These are phyloP conservation scores for Urocyon cinereoargenteus DNA, from an alignment of 2,797 vertebrate genomes.

Conservation along the genomic window DNA sequence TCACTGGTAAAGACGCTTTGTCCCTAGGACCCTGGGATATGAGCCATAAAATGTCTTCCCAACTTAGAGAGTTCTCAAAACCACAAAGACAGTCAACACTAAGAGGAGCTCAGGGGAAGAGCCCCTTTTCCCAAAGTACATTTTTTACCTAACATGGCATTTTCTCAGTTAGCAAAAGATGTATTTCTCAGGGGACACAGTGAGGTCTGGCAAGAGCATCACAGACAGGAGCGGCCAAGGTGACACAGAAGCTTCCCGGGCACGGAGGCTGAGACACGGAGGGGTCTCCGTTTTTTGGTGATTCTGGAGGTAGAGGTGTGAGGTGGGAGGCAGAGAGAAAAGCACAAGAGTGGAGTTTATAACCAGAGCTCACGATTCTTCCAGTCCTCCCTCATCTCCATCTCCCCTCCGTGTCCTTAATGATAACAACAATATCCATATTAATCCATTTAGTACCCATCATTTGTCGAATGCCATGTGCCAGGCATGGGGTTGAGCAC, in stretches of 20 bases:
- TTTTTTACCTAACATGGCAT: neutral
- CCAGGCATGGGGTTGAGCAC: neutral
- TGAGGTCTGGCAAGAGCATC: neutral
- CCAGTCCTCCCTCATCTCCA: too few relatives aligned
- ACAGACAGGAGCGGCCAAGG: neutral
- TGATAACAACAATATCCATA: neutral
- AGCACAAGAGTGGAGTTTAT: rapidly evolving
- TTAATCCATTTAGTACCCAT: neutral
- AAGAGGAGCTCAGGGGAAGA: neutral
- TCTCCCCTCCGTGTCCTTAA: neutral
- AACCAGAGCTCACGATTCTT: neutral
- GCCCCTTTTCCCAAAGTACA: neutral
- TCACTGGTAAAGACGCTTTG: neutral
- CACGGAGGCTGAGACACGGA: neutral
- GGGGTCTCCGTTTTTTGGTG: neutral
- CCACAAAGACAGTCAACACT: neutral
- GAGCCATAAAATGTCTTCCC: neutral
- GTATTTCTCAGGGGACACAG: neutral
- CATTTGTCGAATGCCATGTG: neutral
- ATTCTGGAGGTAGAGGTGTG: neutral
- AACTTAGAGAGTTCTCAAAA: neutral
- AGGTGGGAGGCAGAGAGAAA: neutral
- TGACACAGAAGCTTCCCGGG: neutral
- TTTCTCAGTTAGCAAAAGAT: neutral
- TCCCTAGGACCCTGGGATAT: neutral